Evolutionary conservation across 2,888 invertebrate genomes (phyloP), one percentile per base, ranked within the genome.

Genomic region (Polydrusus tereticollis): DNA sequence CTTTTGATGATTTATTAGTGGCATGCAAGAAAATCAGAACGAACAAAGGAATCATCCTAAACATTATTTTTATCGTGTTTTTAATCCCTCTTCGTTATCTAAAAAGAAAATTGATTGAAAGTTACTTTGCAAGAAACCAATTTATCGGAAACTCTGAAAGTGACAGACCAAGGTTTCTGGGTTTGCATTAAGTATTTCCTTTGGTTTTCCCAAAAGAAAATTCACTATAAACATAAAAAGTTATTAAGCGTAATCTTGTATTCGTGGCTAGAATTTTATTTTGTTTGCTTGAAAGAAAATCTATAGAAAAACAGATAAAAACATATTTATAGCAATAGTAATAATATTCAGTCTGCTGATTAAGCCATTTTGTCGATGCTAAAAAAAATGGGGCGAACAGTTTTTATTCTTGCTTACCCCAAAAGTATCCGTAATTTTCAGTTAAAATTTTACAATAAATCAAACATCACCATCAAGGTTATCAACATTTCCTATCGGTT

Each of bases 41-140:
- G 23, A n/a, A 47, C n/a, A 47, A 47, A 23, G 21, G n/a, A 47
- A 47, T 47, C 47, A 47, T 20, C 47, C 6, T 21, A 12, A 47
- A 47, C 21, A 47, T 12, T 47, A 47, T 23, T 47, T 45, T 47
- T 47, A 47, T 64, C 52, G 36, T 16, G 36, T 64, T 64, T 64
- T 64, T 64, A 52, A 33, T 33, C 20, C 20, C 29, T 18, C n/a
- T n/a, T n/a, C n/a, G 1, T 14, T 45, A 64, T 62, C 45, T 62
- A 20, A 26, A 21, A 62, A 18, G 43, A 41, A 62, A 45, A 62
- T 43, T 62, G 64, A 64, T 64, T 23, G 50, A 64, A 36, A 52
- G n/a, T 52, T 33, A 64, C 52, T 63, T 36, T 18, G 26, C 64
- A 29, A 36, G 52, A 23, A 52, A 38, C 23, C 47, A 21, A 47